Evolutionary conservation across 2,113 vertebrate species (phyloP).

Genomic region (Sander lucioperca): DNA sequence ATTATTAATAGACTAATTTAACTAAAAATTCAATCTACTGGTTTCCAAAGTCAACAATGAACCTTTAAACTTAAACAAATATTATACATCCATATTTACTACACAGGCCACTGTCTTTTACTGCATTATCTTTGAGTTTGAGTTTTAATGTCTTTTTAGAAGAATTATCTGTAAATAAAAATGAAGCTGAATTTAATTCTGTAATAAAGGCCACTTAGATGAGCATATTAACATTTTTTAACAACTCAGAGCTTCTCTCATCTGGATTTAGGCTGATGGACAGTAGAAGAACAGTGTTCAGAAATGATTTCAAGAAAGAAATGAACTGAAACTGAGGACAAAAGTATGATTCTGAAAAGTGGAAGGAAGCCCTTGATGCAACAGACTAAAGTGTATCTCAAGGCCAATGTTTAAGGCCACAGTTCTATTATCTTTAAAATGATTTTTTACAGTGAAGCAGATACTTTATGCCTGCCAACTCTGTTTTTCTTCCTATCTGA

Average conservation of each 20-base stretch:
- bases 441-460: slow-evolving; percentile 18
- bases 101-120: neutral
- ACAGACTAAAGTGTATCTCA: slow-evolving; percentile 8
- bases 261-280: neutral
- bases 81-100: neutral
- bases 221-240: neutral
- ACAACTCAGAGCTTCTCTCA: neutral
- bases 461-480: slow-evolving; percentile 22
- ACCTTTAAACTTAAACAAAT: neutral
- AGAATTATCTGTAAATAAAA: neutral
- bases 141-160: neutral
- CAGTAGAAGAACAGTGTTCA: neutral
- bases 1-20: neutral
- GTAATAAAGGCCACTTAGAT: neutral
- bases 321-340: neutral
- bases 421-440: slow-evolving; percentile 37
- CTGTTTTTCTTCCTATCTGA: slow-evolving; percentile 50
- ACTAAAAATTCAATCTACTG: too few species aligned
- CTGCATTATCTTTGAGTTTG: neutral
- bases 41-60: neutral
- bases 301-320: neutral
- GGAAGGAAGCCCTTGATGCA: too few species aligned
- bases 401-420: slow-evolving; percentile 5
- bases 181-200: neutral
- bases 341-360: neutral